A percentile compares a stretch with the other conserved stretches of the same genome.
Evolutionary conservation across 1,140 invertebrate genomes (phyloP).

Genomic region (Megalopta genalis): DNA sequence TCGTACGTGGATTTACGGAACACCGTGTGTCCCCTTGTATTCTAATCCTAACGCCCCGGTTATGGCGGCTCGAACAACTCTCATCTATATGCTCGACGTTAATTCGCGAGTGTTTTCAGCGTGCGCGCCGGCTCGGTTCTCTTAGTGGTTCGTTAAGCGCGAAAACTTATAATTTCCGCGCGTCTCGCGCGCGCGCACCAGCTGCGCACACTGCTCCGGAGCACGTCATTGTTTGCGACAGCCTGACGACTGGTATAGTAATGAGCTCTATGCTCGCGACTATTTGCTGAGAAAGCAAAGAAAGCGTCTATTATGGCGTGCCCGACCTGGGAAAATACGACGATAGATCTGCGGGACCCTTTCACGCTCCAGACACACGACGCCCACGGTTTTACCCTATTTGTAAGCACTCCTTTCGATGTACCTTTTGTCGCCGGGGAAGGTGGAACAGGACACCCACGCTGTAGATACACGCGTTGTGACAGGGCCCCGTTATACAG

Average conservation of each 20-base stretch:
- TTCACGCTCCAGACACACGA: not conserved
- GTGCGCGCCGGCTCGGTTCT: conserved; percentile 1
- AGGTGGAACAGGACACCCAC: not conserved
- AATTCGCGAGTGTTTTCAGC: conserved; percentile 21
- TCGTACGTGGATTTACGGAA: no score
- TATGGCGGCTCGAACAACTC: not conserved
- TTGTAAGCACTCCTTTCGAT: not conserved
- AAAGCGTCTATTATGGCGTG: conserved; percentile 22
- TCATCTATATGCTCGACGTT: not conserved
- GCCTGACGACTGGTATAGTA: conserved; percentile 37
- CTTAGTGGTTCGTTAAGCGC: conserved; percentile 38
- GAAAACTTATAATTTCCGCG: conserved; percentile 38
- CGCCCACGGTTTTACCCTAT: not conserved
- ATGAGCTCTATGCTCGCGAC: conserved; percentile 8
- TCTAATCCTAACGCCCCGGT: not conserved
- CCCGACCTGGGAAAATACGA: conserved; percentile 3
- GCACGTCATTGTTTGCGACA: conserved; percentile 27
- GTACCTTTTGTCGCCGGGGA: not conserved
- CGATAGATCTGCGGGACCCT: no score
- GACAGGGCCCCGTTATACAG: not conserved
- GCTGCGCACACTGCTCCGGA: not conserved
- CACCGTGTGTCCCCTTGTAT: no score
- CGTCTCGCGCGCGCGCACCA: not conserved
- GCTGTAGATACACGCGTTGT: not conserved
- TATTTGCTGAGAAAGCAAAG: conserved; percentile 43